Evolutionary conservation across 2,113 vertebrate genomes (phyloP), one percentile per base, ranked within the genome.

Genomic region (Trinectes maculatus): DNA sequence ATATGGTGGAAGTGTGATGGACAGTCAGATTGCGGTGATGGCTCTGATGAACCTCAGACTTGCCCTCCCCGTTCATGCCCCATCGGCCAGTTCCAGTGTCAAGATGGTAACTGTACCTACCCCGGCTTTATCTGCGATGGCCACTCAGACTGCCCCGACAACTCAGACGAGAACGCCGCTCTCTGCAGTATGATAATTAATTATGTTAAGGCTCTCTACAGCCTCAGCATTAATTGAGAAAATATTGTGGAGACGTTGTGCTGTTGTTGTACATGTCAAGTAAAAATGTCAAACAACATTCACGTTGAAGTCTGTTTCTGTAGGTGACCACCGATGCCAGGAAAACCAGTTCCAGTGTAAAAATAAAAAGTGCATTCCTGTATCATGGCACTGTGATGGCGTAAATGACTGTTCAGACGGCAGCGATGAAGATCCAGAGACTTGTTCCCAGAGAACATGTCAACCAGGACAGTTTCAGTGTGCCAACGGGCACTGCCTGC

Each of bases 1-100:
- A 91, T 92, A 63, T 92, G 91, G 91, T 91, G 91, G 91, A 91
- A 92, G 69, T 92, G 91, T 56, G 88, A 90, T 3, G 83, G 88
- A 29, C 87, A 89, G 36, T 89, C 89, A 3, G 89, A 91, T n/a
- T 91, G 87, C 10, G 67, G 87, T 0, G 89, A 91, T 3, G 85
- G 87, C 56, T 92, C 89, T 0, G 91, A 92, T 67, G 90, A 92
- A 46, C 89, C 91, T 53, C 77, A 84, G 57, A 89, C 89, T 15
- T 91, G 90, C 53, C 87, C 88, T 0, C 70, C 82, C 15, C 89
- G 89, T 22, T 5, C 28, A 7, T 91, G 90, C 52, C 83, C 88
- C 25, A 24, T 79, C 0, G 91, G 89, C 43, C 91, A 80, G 21
- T 93, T 91, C 81, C 92, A 92, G 74, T 93, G 91, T 73, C 80